Conservation (phyloP, 2,888 invertebrate genomes). For the Cryptosula pallasiana region DNA sequence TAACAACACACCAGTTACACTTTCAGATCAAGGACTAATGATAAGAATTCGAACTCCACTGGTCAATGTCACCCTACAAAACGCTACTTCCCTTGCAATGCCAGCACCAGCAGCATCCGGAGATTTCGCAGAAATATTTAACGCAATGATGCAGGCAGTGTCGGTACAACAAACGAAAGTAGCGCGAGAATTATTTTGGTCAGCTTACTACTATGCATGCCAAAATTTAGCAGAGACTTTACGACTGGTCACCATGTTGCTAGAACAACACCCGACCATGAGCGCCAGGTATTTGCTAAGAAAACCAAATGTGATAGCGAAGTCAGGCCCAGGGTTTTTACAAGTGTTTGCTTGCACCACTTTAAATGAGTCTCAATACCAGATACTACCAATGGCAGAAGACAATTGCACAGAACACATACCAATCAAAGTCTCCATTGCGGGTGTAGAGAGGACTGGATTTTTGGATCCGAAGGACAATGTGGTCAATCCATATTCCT, state of each 20-base stretch:
- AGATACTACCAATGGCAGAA: not conserved
- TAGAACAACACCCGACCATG: no score
- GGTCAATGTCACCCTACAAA: not conserved
- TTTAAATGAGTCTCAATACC: not conserved
- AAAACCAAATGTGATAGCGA: not conserved
- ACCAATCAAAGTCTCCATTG: not conserved
- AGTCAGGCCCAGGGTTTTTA: not conserved
- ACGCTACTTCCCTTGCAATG: not conserved
- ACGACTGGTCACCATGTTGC: not conserved
- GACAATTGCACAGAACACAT: conserved; percentile 7
- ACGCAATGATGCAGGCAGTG: not conserved
- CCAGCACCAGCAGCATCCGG: not conserved
- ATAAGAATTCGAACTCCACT: not conserved
- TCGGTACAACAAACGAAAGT: not conserved
- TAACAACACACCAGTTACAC: not conserved
- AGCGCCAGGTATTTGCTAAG: not conserved
- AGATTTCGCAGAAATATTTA: not conserved
- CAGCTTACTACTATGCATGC: not conserved
- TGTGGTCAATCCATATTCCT: not conserved
- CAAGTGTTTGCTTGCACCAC: not conserved
- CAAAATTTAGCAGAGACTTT: not conserved
- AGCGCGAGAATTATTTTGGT: not conserved
- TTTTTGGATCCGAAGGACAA: not conserved
- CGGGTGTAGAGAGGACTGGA: not conserved
- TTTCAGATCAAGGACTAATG: not conserved